Conservation (phyloP, 2,797 vertebrate species). For the Pipistrellus kuhlii region DNA sequence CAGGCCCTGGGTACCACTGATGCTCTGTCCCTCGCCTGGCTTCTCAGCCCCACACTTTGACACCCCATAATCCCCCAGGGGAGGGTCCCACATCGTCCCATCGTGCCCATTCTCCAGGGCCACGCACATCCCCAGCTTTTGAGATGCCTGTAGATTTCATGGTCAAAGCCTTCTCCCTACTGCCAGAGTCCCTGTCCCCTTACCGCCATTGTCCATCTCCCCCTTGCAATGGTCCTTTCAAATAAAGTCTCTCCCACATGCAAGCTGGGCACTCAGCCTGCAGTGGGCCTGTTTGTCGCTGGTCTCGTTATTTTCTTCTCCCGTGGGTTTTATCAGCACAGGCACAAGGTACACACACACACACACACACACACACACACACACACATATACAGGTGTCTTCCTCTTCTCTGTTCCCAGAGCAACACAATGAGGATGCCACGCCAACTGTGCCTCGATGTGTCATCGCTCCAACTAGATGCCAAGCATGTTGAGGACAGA, state of each 20-base stretch:
- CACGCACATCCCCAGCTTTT: too few relatives aligned
- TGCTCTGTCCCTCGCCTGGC: too few relatives aligned
- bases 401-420: background rate
- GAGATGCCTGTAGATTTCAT: background rate
- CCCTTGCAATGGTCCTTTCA: background rate
- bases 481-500: accelerated
- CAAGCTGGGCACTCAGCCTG: background rate
- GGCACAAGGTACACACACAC: background rate
- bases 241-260: background rate
- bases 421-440: background rate
- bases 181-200: background rate
- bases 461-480: background rate
- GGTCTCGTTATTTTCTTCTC: background rate
- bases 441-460: accelerated
- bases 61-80: accelerated
- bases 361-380: too few relatives aligned
- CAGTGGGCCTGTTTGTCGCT: accelerated
- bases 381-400: accelerated
- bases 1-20: accelerated
- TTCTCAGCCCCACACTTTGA: background rate
- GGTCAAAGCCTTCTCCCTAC: too few relatives aligned
- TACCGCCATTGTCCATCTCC: accelerated
- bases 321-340: background rate
- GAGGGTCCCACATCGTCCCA: background rate
- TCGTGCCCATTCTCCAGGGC: background rate